Percentiles rank a stretch among this genome's conserved stretches.
These are phyloP conservation scores for Leptestheria dahalacensis DNA, from an alignment of 1,140 invertebrate genomes.

Conservation along the genomic window DNA sequence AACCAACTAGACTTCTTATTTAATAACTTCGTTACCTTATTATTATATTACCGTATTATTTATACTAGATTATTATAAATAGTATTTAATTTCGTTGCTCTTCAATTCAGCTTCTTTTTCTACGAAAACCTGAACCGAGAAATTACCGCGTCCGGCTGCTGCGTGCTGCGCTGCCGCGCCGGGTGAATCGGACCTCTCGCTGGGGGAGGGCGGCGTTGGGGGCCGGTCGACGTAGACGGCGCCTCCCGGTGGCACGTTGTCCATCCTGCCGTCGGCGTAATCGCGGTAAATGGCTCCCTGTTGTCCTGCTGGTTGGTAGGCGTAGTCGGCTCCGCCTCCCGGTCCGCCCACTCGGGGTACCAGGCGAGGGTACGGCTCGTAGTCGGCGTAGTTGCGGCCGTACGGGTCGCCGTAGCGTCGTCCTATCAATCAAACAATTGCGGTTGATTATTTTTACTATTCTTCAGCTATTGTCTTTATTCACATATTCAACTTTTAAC, in stretches of 20 bases:
- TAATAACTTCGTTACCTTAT: too few species aligned
- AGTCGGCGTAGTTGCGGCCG: slow-evolving; percentile 35
- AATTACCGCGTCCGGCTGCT: too few species aligned
- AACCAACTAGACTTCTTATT: too few species aligned
- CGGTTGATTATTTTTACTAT: too few species aligned
- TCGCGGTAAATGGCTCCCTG: neutral
- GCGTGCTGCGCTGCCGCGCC: slow-evolving; percentile 35
- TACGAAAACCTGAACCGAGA: too few species aligned
- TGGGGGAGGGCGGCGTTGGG: slow-evolving; percentile 39
- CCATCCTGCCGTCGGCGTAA: slow-evolving; percentile 20
- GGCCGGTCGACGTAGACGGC: slow-evolving; percentile 30
- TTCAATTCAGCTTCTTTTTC: too few species aligned
- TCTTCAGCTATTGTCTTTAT: too few species aligned
- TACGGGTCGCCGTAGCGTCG: slow-evolving; percentile 20
- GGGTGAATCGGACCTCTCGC: slow-evolving; percentile 42
- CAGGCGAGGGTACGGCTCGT: slow-evolving; percentile 39
- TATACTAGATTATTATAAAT: too few species aligned
- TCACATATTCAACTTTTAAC: too few species aligned
- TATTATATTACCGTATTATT: too few species aligned
- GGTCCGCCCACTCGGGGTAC: slow-evolving; percentile 26
- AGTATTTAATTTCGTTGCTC: too few species aligned
- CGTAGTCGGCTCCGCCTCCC: slow-evolving; percentile 17
- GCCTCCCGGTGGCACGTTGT: slow-evolving; percentile 5
- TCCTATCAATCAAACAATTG: too few species aligned
- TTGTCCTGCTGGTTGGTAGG: slow-evolving; percentile 4